Conservation (phyloP, 2,113 vertebrate species). For the Probosciger aterrimus region DNA sequence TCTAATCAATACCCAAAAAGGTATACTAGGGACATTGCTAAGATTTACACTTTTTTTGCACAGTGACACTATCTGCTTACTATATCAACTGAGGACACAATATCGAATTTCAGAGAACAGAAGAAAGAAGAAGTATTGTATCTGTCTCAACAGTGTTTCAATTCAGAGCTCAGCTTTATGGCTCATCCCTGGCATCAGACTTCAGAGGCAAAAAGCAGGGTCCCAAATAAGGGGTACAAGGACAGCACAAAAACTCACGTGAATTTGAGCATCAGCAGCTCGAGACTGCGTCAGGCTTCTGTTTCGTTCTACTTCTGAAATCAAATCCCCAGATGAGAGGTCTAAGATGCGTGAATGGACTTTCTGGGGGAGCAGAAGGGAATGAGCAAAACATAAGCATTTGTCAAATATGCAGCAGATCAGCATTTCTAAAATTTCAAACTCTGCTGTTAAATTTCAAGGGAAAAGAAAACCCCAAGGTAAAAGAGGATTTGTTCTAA, state of each 20-base stretch:
- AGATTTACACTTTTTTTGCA: constrained; percentile 80
- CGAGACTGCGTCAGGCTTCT: constrained; percentile 70
- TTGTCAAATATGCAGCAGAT: constrained; percentile 13
- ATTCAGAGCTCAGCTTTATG: constrained; percentile 60
- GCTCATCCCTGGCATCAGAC: constrained; percentile 54
- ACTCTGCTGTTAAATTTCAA: constrained; percentile 38
- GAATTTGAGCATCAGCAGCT: constrained; percentile 72
- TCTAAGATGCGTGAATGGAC: constrained; percentile 85
- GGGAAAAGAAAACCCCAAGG: constrained; percentile 14
- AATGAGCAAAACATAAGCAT: constrained; percentile 46
- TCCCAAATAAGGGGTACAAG: constrained; percentile 19
- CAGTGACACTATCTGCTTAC: constrained; percentile 78
- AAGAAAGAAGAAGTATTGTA: constrained; percentile 65
- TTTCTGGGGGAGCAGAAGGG: constrained; percentile 75
- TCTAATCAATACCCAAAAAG: constrained; percentile 86
- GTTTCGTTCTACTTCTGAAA: constrained; percentile 78
- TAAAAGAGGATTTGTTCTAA: constrained; percentile 36
- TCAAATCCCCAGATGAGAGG: constrained; percentile 83
- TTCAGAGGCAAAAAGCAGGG: constrained; percentile 23
- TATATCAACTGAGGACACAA: constrained; percentile 71
- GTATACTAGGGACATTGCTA: constrained; percentile 81
- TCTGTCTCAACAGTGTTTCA: constrained; percentile 73
- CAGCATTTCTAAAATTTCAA: constrained; percentile 57
- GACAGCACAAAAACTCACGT: constrained; percentile 70
- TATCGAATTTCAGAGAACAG: constrained; percentile 75